phyloP scores from a whole-genome alignment of 64 coral and sea anemone species.

The Montipora cactus region DNA sequence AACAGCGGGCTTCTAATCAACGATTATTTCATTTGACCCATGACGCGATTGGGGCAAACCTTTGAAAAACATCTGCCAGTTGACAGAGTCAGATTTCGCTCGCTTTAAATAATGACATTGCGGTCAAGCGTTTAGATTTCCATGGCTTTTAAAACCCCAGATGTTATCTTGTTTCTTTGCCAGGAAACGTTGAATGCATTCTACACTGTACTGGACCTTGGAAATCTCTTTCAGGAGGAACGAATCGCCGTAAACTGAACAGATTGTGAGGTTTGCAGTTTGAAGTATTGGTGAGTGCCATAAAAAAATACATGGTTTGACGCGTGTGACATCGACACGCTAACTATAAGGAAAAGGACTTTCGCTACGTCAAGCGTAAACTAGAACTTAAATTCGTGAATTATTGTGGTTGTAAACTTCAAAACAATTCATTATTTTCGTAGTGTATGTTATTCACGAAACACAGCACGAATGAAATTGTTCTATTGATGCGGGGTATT shows the following conservation, averaged over 20 bases:
- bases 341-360: not conserved
- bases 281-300: not conserved
- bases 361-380: not conserved
- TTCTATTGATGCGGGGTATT: not conserved
- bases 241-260: not conserved
- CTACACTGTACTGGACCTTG: not conserved
- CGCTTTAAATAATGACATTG: slow-evolving; percentile 34
- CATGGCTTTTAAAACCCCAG: not conserved
- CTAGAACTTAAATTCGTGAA: not conserved
- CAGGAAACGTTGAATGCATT: slow-evolving; percentile 41
- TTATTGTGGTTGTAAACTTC: slow-evolving; percentile 2
- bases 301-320: not conserved
- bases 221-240: not conserved
- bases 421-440: slow-evolving; percentile 33
- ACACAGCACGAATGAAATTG: slow-evolving; percentile 28
- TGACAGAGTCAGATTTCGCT: slow-evolving; percentile 25
- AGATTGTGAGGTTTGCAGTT: not conserved
- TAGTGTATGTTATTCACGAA: slow-evolving; percentile 40
- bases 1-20: slow-evolving; percentile 7
- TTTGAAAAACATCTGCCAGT: slow-evolving; percentile 18
- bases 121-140: slow-evolving; percentile 8
- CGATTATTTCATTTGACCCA: slow-evolving; percentile 38
- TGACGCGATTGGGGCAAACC: not conserved
- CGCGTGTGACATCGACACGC: not conserved
- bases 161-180: not conserved